Percentiles rank a stretch among this genome's conserved stretches.
phyloP scores from a whole-genome alignment of 1,140 invertebrate genomes.

The Calosoma granatense region DNA sequence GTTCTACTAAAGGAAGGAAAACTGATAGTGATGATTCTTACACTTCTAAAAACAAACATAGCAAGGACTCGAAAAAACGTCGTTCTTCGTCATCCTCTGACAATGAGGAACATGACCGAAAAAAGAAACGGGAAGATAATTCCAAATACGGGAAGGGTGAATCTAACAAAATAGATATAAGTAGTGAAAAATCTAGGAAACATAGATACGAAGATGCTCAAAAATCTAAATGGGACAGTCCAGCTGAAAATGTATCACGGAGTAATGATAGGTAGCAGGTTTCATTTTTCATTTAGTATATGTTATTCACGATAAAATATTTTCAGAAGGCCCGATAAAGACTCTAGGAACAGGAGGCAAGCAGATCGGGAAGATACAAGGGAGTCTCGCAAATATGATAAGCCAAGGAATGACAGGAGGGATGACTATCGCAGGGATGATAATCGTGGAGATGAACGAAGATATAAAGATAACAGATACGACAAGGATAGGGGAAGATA shows the following conservation, averaged over 20 bases:
- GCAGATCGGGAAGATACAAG: neutral
- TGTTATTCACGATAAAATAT: conserved; percentile 9
- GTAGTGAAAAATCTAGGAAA: too few species aligned
- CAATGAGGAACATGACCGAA: too few species aligned
- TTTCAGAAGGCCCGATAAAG: conserved; percentile 5
- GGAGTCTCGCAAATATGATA: neutral
- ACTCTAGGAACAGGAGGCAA: conserved; percentile 13
- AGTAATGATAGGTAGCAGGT: conserved; percentile 19
- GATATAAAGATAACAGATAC: conserved; percentile 1
- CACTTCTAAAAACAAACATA: too few species aligned
- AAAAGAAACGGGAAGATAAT: too few species aligned
- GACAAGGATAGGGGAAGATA: conserved; percentile 3
- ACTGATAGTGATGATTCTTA: too few species aligned
- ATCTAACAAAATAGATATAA: too few species aligned
- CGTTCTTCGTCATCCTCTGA: too few species aligned
- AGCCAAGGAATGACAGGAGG: conserved; percentile 16
- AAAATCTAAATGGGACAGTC: conserved; percentile 30
- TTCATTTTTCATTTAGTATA: neutral
- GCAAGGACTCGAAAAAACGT: too few species aligned
- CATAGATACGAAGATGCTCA: neutral
- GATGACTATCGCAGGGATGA: conserved; percentile 5
- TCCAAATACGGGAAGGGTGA: too few species aligned
- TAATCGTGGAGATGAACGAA: conserved; percentile 10
- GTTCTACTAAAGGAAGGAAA: too few species aligned
- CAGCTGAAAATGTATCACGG: neutral